Conservation (phyloP, 2,113 vertebrate genomes). For the Antidorcas marsupialis region DNA sequence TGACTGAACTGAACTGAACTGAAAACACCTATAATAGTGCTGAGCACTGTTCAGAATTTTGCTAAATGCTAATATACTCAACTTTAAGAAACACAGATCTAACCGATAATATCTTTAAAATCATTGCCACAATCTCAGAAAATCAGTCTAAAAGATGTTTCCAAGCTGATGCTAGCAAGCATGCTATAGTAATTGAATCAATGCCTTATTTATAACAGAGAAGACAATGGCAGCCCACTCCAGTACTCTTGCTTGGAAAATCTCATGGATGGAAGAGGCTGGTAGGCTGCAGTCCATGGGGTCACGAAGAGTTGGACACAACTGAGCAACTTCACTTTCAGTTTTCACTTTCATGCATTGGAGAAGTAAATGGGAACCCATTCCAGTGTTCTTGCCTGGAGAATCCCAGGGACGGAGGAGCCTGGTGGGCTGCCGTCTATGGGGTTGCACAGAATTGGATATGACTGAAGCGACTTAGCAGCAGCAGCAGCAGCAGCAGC, state of each 20-base stretch:
- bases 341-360: too few relatives aligned
- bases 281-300: too few relatives aligned
- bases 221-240: neutral
- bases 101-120: neutral
- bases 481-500: too few relatives aligned
- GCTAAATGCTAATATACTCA: neutral
- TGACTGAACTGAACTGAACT: too few relatives aligned
- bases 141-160: neutral
- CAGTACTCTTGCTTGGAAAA: neutral
- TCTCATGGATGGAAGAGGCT: too few relatives aligned
- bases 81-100: neutral
- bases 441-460: neutral
- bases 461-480: neutral
- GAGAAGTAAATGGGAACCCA: too few relatives aligned
- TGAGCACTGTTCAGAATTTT: neutral
- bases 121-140: neutral
- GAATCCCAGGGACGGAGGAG: too few relatives aligned
- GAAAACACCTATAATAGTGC: neutral
- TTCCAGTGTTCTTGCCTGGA: too few relatives aligned
- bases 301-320: fast-evolving
- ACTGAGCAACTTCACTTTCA: too few relatives aligned
- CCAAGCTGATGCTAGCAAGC: neutral
- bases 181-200: neutral
- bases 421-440: neutral
- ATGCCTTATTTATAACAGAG: neutral